Base-by-base conservation (phyloP, 2,113 vertebrate species). In the Progne subis region DNA sequence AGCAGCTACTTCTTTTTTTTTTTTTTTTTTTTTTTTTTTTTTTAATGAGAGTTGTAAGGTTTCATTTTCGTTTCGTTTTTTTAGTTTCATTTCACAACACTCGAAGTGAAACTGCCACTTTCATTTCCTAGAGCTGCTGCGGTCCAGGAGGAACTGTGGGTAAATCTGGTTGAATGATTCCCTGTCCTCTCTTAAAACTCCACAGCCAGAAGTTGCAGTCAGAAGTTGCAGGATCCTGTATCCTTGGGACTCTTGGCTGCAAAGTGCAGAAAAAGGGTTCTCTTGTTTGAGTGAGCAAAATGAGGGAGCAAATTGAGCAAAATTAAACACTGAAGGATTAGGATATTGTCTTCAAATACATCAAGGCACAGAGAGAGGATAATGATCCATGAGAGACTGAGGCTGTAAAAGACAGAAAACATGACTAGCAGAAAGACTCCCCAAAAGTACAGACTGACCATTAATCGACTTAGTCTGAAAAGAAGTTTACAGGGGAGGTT, bases 41-140 rank as follows among this genome's bases (percentile, higher is more conserved):
- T 28, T 0, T 9, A 37, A 11, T 14, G 26, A 70, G 43, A 19
- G 26, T 47, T 0, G 0, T 29, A 64, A 64, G 20, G n/a, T 79
- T 86, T 86, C 64, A 29, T 24, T 86, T 86, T 86, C 32, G 1
- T 78, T 86, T 86, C 55, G 11, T 11, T 37, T 47, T 72, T 79
- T 41, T 24, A 1, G 25, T 94, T 93, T 57, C 9, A 6, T 75
- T 87, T 91, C 56, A 6, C 78, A 88, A 39, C 41, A 57, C 24
- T 11, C 39, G 3, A 29, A 52, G 65, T 55, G 64, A 84, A 86
- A 63, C 43, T 39, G 25, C 25, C 47, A 34, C 50, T 43, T 81
- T 52, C 59, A 5, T 88, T 95, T 83, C 81, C 43, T 63, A 39
- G 77, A 50, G 69, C 34, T 39, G 39, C 49, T n/a, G 64, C 39